These are phyloP conservation scores for Macroramphosus scolopax DNA, from an alignment of 2,797 vertebrate genomes.

Conservation along the genomic window DNA sequence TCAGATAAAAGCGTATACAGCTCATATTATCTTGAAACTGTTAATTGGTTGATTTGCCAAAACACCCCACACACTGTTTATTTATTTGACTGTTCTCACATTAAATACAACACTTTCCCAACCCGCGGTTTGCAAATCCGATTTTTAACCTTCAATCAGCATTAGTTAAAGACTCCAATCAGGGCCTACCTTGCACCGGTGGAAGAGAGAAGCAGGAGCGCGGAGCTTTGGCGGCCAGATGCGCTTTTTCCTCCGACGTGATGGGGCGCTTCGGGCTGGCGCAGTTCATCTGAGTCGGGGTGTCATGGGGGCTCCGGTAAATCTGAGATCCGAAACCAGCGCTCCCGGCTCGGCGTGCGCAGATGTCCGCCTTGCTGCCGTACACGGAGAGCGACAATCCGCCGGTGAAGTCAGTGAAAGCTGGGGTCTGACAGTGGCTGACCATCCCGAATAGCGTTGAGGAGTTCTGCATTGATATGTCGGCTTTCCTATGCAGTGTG, in stretches of 20 bases:
- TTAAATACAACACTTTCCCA: background rate
- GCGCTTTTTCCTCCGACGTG: slow-evolving; percentile 62
- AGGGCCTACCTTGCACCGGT: slow-evolving; percentile 67
- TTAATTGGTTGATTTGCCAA: slow-evolving; percentile 7
- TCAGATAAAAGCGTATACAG: slow-evolving; percentile 18
- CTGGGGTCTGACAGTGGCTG: slow-evolving; percentile 74
- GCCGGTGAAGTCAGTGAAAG: slow-evolving; percentile 72
- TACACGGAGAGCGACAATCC: slow-evolving; percentile 74
- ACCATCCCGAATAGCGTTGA: slow-evolving; percentile 78
- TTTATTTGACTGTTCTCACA: background rate
- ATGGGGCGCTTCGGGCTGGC: slow-evolving; percentile 54
- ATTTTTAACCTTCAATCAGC: background rate
- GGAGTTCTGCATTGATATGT: slow-evolving; percentile 73
- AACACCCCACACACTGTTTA: background rate
- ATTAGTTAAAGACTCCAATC: background rate
- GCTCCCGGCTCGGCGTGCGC: slow-evolving; percentile 59
- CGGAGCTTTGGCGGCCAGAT: slow-evolving; percentile 61
- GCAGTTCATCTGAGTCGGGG: slow-evolving; percentile 50
- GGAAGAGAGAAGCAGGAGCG: slow-evolving; percentile 64
- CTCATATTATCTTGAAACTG: slow-evolving; percentile 12
- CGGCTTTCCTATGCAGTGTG: slow-evolving; percentile 54
- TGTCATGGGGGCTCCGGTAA: slow-evolving; percentile 60
- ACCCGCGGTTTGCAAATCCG: too few relatives aligned
- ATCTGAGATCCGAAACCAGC: slow-evolving; percentile 58
- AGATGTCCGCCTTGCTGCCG: slow-evolving; percentile 72